Evolutionary conservation across 2,888 invertebrate species (phyloP).

Genomic region (Cheilosia urbana): DNA sequence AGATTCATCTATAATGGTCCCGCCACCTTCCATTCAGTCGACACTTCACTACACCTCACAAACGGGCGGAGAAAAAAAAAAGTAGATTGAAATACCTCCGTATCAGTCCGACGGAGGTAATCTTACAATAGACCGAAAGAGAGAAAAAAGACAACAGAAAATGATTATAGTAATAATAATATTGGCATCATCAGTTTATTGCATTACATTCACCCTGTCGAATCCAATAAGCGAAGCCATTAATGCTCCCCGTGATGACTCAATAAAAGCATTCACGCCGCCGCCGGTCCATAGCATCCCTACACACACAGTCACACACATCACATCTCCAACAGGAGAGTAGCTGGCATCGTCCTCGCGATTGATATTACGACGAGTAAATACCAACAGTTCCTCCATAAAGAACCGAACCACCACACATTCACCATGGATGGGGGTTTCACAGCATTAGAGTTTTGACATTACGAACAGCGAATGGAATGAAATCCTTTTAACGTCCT

Average conservation of each 20-base stretch:
- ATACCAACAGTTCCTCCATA: constrained; percentile 48
- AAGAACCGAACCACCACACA: constrained; percentile 44
- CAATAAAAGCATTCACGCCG: constrained; percentile 54
- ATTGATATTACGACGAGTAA: constrained; percentile 41
- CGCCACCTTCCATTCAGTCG: constrained; percentile 10
- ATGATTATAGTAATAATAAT: constrained; percentile 65
- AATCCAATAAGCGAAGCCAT: constrained; percentile 63
- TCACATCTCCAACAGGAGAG: constrained; percentile 37
- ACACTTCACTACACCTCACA: background rate
- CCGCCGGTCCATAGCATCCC: constrained; percentile 21
- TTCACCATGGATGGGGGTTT: background rate
- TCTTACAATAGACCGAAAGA: background rate
- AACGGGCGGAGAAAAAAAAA: background rate
- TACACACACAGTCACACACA: background rate
- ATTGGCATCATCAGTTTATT: constrained; percentile 69
- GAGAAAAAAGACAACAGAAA: constrained; percentile 31
- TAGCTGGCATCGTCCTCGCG: constrained; percentile 20
- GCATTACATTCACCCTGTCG: constrained; percentile 67
- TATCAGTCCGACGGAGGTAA: background rate
- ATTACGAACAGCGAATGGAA: constrained; percentile 13
- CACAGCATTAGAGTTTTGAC: constrained; percentile 19
- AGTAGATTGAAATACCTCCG: background rate
- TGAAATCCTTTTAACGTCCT: constrained; percentile 58
- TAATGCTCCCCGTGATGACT: constrained; percentile 63
- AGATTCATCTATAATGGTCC: constrained; percentile 69